phyloP scores from a whole-genome alignment of 2,113 vertebrate genomes.

The Aplodontia rufa region DNA sequence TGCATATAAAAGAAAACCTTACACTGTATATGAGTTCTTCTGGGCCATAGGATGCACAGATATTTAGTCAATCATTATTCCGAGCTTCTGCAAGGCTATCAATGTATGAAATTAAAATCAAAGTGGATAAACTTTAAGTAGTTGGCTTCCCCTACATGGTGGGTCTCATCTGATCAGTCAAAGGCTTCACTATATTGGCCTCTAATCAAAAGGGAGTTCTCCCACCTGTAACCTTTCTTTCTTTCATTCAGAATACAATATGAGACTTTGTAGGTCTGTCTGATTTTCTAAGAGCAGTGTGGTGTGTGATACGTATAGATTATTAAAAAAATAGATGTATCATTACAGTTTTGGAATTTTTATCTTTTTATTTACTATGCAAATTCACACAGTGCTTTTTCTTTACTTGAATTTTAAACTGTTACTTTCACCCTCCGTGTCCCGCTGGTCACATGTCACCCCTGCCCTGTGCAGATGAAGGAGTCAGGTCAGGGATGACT shows the following conservation, averaged over 20 bases:
- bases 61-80: background rate
- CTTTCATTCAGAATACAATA: background rate
- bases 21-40: background rate
- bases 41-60: background rate
- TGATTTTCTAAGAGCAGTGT: background rate
- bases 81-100: background rate
- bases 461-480: background rate
- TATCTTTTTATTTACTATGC: background rate
- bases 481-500: rapidly evolving
- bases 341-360: background rate
- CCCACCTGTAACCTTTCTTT: too few species aligned
- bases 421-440: background rate
- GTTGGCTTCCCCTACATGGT: too few species aligned
- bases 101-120: too few species aligned
- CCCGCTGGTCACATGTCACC: background rate
- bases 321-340: background rate
- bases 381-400: background rate
- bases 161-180: background rate
- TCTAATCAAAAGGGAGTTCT: background rate
- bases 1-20: background rate
- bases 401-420: background rate
- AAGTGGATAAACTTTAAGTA: background rate
- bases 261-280: background rate
- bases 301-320: background rate
- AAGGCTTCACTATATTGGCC: background rate